Percentiles rank a stretch among this genome's conserved stretches.
Evolutionary conservation across 2,888 invertebrate species (phyloP).

Genomic region (Syrista parreyssii): DNA sequence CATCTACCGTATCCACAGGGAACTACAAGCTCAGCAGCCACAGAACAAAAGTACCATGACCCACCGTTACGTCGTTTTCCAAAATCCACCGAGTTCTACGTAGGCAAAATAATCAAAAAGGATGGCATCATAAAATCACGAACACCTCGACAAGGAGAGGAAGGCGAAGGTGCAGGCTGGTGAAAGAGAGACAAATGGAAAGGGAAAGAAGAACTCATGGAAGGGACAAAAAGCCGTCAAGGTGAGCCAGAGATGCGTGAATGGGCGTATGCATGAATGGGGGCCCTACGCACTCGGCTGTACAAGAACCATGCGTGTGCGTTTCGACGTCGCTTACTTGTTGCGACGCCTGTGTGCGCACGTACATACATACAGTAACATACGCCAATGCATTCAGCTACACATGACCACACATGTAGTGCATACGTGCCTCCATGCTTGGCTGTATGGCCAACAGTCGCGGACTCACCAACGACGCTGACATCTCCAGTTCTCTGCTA

Average conservation of each 20-base stretch:
- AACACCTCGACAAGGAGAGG: not conserved
- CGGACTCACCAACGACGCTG: not conserved
- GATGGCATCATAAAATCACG: not conserved
- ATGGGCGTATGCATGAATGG: slow-evolving; percentile 64
- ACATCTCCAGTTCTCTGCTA: not conserved
- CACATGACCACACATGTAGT: not conserved
- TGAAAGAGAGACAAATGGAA: not conserved
- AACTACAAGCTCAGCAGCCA: not conserved
- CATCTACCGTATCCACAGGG: not conserved
- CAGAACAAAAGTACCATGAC: not conserved
- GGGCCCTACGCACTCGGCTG: slow-evolving; percentile 41
- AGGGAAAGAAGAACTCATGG: not conserved
- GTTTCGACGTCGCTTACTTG: slow-evolving; percentile 1
- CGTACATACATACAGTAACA: not conserved
- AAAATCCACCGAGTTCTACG: not conserved
- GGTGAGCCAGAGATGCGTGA: slow-evolving; percentile 60
- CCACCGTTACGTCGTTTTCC: not conserved
- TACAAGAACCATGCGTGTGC: slow-evolving; percentile 13
- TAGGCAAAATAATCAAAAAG: not conserved
- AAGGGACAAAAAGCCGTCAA: slow-evolving; percentile 54
- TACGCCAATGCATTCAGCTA: not conserved
- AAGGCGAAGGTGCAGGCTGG: not conserved
- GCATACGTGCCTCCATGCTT: not conserved
- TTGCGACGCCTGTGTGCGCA: not conserved
- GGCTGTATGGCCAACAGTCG: not conserved